Percentiles rank a stretch among this genome's conserved stretches.
Conservation (phyloP, 2,797 vertebrate species). For the Setipinna tenuifilis region DNA sequence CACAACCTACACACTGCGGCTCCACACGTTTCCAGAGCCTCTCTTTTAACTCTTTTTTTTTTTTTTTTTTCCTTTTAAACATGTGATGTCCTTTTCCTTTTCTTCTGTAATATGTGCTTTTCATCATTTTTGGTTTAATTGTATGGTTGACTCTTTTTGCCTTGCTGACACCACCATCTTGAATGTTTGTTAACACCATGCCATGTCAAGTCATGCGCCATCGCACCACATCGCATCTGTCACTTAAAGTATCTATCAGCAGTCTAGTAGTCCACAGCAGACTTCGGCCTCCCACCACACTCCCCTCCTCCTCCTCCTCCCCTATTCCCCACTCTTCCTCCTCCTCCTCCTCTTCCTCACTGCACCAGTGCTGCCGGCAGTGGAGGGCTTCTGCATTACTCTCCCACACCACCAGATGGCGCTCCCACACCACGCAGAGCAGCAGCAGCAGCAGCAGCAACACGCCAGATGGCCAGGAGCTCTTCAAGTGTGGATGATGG, state of each 20-base stretch:
- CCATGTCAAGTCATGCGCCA: constrained; percentile 50
- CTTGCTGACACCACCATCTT: constrained; percentile 36
- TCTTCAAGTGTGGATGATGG: constrained; percentile 10
- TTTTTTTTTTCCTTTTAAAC: constrained; percentile 21
- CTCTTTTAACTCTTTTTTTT: constrained; percentile 2
- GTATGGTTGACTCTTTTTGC: constrained; percentile 32
- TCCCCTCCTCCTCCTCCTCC: neutral
- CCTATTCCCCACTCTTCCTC: constrained; percentile 59
- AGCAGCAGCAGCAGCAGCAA: constrained; percentile 22
- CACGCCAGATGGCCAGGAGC: constrained; percentile 3
- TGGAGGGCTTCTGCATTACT: constrained; percentile 45
- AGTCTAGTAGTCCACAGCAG: constrained; percentile 65
- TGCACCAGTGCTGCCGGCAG: constrained; percentile 59
- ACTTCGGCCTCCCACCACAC: constrained; percentile 66
- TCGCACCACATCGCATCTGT: neutral
- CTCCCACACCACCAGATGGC: constrained; percentile 68
- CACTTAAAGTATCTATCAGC: constrained; percentile 60
- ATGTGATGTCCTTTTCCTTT: constrained; percentile 28
- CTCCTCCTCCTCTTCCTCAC: constrained; percentile 58
- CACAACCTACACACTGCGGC: constrained; percentile 11
- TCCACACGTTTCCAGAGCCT: neutral
- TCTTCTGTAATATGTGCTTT: constrained; percentile 45
- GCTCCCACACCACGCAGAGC: constrained; percentile 47
- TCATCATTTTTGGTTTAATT: neutral
- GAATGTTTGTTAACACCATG: constrained; percentile 59